These are phyloP conservation scores for Entosphenus tridentatus DNA, from an alignment of 2,113 vertebrate species.

Conservation along the genomic window DNA sequence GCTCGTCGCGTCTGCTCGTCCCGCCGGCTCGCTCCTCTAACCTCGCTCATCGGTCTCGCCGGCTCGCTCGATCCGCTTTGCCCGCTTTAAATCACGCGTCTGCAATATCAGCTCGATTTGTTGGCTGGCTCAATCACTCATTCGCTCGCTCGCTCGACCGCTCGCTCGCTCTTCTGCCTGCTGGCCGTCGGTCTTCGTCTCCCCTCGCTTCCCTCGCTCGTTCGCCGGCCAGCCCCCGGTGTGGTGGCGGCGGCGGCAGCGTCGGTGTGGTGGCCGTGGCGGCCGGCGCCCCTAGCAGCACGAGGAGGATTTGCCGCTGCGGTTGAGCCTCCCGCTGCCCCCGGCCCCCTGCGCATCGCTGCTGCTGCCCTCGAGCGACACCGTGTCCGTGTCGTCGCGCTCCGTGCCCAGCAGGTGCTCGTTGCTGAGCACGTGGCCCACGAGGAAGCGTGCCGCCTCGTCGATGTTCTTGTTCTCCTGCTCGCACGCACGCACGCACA, in stretches of 20 bases:
- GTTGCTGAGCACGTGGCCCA: conserved; percentile 66
- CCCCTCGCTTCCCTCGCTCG: neutral
- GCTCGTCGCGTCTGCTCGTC: too few relatives aligned
- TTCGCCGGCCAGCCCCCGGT: neutral
- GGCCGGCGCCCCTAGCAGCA: neutral
- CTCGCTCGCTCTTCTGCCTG: too few relatives aligned
- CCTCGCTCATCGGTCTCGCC: too few relatives aligned
- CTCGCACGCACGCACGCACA: too few relatives aligned
- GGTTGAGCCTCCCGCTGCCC: conserved; percentile 11
- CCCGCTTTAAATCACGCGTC: too few relatives aligned
- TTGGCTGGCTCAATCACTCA: too few relatives aligned
- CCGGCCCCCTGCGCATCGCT: conserved; percentile 6
- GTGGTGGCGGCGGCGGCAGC: neutral
- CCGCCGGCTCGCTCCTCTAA: too few relatives aligned
- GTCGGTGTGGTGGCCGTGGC: neutral
- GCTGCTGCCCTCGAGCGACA: conserved; percentile 36
- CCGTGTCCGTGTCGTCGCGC: conserved; percentile 43
- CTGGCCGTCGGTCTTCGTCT: too few relatives aligned
- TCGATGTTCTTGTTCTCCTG: conserved; percentile 95
- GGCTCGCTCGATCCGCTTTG: too few relatives aligned
- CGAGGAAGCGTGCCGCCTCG: conserved; percentile 71
- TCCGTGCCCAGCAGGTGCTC: conserved; percentile 53
- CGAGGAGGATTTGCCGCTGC: conserved; percentile 10
- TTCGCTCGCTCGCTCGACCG: too few relatives aligned
- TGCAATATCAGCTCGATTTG: too few relatives aligned